Evolutionary conservation across 1,140 invertebrate species (phyloP).

Genomic region (Ceratina calcarata): DNA sequence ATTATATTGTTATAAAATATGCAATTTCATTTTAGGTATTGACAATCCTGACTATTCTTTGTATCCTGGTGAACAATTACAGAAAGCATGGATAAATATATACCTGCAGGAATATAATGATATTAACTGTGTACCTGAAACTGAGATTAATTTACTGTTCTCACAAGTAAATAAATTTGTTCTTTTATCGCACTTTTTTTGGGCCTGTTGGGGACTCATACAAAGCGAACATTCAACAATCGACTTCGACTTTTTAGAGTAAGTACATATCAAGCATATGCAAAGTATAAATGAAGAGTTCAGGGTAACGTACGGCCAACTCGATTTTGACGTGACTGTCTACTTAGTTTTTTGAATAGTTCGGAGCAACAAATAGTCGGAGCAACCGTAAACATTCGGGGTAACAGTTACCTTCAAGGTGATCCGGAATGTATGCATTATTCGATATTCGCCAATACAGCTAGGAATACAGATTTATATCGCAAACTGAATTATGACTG

Average conservation of each 20-base stretch:
- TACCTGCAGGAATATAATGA: slow-evolving; percentile 87
- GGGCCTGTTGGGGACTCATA: slow-evolving; percentile 95
- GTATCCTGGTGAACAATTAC: slow-evolving; percentile 91
- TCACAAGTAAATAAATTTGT: slow-evolving; percentile 90
- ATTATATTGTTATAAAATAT: slow-evolving; percentile 14
- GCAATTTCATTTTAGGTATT: slow-evolving; percentile 82
- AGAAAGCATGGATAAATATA: slow-evolving; percentile 89
- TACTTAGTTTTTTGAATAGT: too few species aligned
- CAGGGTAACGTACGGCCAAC: too few species aligned
- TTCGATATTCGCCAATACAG: too few species aligned
- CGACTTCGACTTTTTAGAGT: slow-evolving; percentile 96
- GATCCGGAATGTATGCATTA: too few species aligned
- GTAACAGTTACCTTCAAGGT: too few species aligned
- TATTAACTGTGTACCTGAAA: slow-evolving; percentile 78
- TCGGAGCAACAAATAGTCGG: too few species aligned
- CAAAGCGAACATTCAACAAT: slow-evolving; percentile 95
- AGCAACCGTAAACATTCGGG: too few species aligned
- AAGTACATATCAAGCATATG: slow-evolving; percentile 72
- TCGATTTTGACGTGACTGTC: too few species aligned
- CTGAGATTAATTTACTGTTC: slow-evolving; percentile 86
- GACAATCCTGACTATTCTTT: slow-evolving; percentile 87
- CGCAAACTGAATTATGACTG: too few species aligned
- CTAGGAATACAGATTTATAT: too few species aligned
- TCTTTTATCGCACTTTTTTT: slow-evolving; percentile 92
- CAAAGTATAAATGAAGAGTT: neutral